phyloP scores from a whole-genome alignment of 2,113 vertebrate species.

The Oxygymnocypris stewartii region DNA sequence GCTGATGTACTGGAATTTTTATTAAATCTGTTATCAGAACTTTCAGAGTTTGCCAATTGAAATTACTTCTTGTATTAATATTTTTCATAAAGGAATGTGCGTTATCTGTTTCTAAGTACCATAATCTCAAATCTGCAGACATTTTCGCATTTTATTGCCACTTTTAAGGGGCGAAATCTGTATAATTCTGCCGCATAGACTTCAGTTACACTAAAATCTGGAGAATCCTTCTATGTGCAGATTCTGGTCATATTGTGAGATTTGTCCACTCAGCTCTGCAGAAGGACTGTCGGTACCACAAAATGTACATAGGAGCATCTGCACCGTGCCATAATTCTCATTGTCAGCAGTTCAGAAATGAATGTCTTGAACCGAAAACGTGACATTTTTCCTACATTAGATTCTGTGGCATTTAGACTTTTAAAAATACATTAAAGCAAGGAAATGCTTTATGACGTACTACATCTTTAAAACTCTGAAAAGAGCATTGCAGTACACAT shows the following conservation, averaged over 20 bases:
- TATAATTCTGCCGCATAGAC: not conserved
- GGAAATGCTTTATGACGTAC: not conserved
- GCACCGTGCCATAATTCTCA: not conserved
- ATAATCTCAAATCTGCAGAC: not conserved
- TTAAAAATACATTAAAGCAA: not conserved
- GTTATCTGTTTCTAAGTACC: not conserved
- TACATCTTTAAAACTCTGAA: not conserved
- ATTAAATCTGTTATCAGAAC: conserved; percentile 41
- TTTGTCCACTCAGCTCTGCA: conserved; percentile 39
- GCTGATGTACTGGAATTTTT: not conserved
- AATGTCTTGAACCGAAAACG: not conserved
- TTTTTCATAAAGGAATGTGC: not conserved
- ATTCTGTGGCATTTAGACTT: not conserved
- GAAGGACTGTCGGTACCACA: conserved; percentile 16
- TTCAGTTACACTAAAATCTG: not conserved
- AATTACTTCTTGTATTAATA: not conserved
- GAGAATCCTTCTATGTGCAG: not conserved
- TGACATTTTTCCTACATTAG: not conserved
- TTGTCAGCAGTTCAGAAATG: not conserved
- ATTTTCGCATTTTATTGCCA: no score
- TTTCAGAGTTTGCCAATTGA: not conserved
- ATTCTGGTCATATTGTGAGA: not conserved
- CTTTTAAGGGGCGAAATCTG: not conserved
- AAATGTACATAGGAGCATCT: conserved; percentile 10
- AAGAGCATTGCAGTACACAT: not conserved